Base-by-base conservation (phyloP, 2,888 invertebrate genomes). In the Caprella mutica region DNA sequence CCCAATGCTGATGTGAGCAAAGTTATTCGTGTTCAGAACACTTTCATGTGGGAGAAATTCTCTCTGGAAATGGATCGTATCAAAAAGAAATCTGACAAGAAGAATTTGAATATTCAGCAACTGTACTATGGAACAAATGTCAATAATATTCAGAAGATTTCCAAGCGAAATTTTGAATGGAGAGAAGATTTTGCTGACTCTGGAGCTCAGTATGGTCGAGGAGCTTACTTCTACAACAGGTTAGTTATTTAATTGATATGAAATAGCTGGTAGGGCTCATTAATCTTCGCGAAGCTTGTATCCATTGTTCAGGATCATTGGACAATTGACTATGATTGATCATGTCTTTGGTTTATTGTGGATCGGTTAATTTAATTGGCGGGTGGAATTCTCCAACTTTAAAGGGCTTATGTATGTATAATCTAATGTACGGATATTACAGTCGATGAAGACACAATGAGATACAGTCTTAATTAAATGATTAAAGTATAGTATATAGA, bases 161-260 rank as follows among this genome's bases (percentile, higher is more conserved):
- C 23, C n/a, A 3, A 29, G 5, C 19, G 17, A 21, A 30, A 48
- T 9, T 29, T 29, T 24, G 48, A 48, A 14, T 48, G 48, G 48
- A 27, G 48, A 24, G 29, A 48, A n/a, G 30, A 27, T 14, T 29
- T 21, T 30, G 48, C 48, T 4, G 48, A 48, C n/a, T 48, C 48
- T 1, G 48, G 48, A 1, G 17, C 29, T 17, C 17, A 48, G 30
- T 48, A 30, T 48, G 48, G 48, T 19, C 27, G 48, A n/a, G 48
- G 48, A 12, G 48, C 48, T 30, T 48, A 48, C 14, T 48, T 48
- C 26, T 48, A 30, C 27, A 48, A 48, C 30, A 48, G 30, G 48
- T 48, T 21, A 48, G 48, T 48, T 5, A 6, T 9, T 12, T 33
- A 9, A 33, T 12, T 9, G 8, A 33, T 33, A 33, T 33, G n/a